Conservation (phyloP, 2,113 vertebrate species). For the Microtus ochrogaster region DNA sequence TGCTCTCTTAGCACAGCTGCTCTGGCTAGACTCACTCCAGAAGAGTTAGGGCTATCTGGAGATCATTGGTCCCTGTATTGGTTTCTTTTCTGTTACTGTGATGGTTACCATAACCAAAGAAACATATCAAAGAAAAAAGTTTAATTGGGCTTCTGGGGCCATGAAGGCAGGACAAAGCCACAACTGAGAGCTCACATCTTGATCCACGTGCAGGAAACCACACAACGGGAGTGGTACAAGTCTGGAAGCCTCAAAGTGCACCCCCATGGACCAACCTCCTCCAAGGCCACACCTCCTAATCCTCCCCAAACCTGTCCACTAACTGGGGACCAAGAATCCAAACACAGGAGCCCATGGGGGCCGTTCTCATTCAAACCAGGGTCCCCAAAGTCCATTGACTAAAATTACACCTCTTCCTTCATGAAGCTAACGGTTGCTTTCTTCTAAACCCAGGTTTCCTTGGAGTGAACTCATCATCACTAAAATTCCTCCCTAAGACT, state of each 20-base stretch:
- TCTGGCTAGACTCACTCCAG: not conserved
- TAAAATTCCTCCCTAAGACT: not conserved
- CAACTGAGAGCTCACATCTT: not conserved
- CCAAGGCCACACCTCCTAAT: not conserved
- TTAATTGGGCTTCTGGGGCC: not conserved
- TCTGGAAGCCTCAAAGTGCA: not conserved
- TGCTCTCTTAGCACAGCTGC: not conserved
- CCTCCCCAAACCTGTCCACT: not conserved
- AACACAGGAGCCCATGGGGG: not conserved
- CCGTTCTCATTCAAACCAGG: not conserved
- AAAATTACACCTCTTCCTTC: not conserved
- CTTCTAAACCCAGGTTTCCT: not conserved
- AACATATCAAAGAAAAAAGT: not conserved
- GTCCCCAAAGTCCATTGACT: not conserved
- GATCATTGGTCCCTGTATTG: not conserved
- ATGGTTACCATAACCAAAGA: not conserved
- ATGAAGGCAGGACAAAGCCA: not conserved
- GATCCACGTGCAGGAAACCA: not conserved
- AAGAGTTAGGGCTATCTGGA: not conserved
- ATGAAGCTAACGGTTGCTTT: not conserved
- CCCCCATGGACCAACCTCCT: not conserved
- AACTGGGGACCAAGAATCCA: not conserved
- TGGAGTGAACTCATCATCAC: not conserved
- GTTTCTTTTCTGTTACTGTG: not conserved
- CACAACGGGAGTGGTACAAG: not conserved